Evolutionary conservation across 2,888 invertebrate species (phyloP).

Genomic region (Priocnemis perturbator): DNA sequence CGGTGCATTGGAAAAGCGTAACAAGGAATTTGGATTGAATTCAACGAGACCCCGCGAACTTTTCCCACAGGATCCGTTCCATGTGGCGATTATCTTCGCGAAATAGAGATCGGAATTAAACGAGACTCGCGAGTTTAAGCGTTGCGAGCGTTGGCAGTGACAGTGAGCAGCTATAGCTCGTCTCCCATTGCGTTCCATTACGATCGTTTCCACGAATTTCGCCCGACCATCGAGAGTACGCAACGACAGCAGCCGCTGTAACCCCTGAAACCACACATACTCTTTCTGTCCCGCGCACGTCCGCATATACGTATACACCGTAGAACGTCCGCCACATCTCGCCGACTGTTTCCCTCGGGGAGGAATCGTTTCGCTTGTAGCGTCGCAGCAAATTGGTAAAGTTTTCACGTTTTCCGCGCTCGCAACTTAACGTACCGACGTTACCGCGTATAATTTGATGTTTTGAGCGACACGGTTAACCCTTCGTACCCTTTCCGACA

Average conservation of each 20-base stretch:
- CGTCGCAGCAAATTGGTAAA: slow-evolving; percentile 58
- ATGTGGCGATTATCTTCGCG: slow-evolving; percentile 25
- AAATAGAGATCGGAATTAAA: slow-evolving; percentile 52
- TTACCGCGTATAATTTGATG: slow-evolving; percentile 52
- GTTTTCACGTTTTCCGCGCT: slow-evolving; percentile 51
- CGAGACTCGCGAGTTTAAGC: slow-evolving; percentile 18
- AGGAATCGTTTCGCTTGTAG: slow-evolving; percentile 42
- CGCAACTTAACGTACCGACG: slow-evolving; percentile 38
- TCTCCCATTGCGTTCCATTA: slow-evolving; percentile 42
- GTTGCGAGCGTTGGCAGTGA: slow-evolving; percentile 8
- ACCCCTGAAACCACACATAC: slow-evolving; percentile 13
- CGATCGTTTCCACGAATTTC: slow-evolving; percentile 53
- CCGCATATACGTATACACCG: too few relatives aligned
- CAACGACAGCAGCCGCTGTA: slow-evolving; percentile 36
- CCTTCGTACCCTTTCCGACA: slow-evolving; percentile 4
- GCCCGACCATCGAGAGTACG: slow-evolving; percentile 25
- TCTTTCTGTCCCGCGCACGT: slow-evolving; percentile 14
- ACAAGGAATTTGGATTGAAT: too few relatives aligned
- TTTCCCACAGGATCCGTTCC: too few relatives aligned
- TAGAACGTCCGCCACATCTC: neutral
- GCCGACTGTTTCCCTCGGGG: slow-evolving; percentile 14
- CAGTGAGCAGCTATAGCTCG: slow-evolving; percentile 7
- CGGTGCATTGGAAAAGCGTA: too few relatives aligned
- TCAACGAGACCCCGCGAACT: too few relatives aligned
- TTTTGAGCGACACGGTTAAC: slow-evolving; percentile 38